A percentile compares a stretch with the other conserved stretches of the same genome.
Evolutionary conservation across 2,113 vertebrate species (phyloP).

Genomic region (Mesembrinibis cayennensis): DNA sequence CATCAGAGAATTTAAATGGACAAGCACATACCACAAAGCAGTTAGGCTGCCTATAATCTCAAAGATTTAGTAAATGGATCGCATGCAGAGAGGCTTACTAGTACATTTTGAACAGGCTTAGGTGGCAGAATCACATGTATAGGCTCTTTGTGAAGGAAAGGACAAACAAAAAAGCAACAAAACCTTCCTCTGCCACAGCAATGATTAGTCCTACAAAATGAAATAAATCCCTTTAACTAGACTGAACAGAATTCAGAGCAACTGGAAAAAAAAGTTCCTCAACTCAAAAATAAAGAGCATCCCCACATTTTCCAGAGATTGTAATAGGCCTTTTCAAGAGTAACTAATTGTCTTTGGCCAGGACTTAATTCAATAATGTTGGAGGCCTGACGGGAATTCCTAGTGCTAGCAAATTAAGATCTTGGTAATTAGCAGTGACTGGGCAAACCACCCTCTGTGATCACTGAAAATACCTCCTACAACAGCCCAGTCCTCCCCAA

Average conservation of each 20-base stretch:
- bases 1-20: neutral
- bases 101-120: neutral
- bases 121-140: neutral
- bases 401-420: conserved; percentile 28
- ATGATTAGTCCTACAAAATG: neutral
- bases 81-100: neutral
- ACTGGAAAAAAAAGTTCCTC: neutral
- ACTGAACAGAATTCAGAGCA: neutral
- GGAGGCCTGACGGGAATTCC: conserved; percentile 21
- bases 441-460: conserved; percentile 18
- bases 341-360: conserved; percentile 9
- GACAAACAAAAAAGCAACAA: neutral
- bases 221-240: neutral
- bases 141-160: neutral
- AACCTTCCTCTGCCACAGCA: neutral
- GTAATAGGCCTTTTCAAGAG: neutral
- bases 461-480: conserved; percentile 7
- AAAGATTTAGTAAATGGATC: neutral
- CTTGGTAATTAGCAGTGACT: conserved; percentile 48
- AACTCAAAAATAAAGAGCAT: neutral
- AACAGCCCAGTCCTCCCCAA: neutral
- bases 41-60: conserved; percentile 2
- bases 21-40: neutral
- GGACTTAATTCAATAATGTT: conserved; percentile 37
- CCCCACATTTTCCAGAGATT: neutral